Base-by-base conservation (phyloP, 1,140 invertebrate species). In the Paraescarpia echinospica region DNA sequence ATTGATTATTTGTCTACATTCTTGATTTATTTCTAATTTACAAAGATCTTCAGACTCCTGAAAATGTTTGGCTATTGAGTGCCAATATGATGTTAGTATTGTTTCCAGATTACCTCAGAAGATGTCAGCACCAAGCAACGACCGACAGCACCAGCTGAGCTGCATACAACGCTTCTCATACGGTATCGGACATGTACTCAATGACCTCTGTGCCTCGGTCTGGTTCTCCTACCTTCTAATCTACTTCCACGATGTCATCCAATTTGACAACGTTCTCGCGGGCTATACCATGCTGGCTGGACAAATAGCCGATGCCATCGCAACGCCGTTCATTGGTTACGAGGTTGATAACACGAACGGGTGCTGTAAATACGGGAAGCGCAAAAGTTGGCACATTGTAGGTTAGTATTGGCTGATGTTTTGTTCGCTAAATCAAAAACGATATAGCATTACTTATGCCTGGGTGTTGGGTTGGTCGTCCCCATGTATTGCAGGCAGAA, bases 221-320 rank as follows among this genome's bases (percentile, higher is more conserved):
- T 99, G 99, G 99, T 99, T 99, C 95, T 98, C 98, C 0, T 99
- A 99, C 96, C 96, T 99, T n/a, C 96, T 99, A 94, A 97, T 99
- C 33, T 99, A 97, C 96, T 98, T 99, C 95, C 98, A 99, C 95
- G 97, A 98, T 94, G 98, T 99, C 2, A 96, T 95, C n/a, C 94
- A 94, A 12, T 98, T 99, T 95, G 97, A 97, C 95, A 97, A 97
- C 94, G 96, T 96, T 22, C 96, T 97, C 94, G 97, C 98, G 2
- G 99, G 98, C 41, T 96, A 97, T 90, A 95, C 99, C 92, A 96
- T 99, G 89, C 93, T 96, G 89, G 94, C 95, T 91, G 96, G 95
- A 88, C 95, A 97, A 94, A 95, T 99, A 51, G 98, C 98, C 12
- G 98, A 99, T 97, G 98, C 98, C 33, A 88, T 99, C 35, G 97